Evolutionary conservation across 1,140 invertebrate genomes (phyloP).

Genomic region (Stegodyphus dumicola): DNA sequence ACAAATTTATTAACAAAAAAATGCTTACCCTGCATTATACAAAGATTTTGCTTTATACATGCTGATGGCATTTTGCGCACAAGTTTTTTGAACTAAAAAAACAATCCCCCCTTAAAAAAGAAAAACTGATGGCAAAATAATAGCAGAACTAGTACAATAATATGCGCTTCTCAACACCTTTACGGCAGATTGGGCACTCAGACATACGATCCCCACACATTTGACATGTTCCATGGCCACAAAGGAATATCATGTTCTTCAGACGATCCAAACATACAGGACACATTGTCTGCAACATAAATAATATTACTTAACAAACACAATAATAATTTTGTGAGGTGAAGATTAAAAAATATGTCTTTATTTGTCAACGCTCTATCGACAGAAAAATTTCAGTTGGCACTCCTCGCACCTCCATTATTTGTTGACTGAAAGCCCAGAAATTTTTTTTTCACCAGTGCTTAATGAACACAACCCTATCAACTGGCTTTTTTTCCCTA

Average conservation of each 20-base stretch:
- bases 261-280: conserved; percentile 96
- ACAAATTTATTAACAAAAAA: no score
- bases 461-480: no score
- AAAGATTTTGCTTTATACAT: no score
- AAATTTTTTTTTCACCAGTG: no score
- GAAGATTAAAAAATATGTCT: background rate
- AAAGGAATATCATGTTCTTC: conserved; percentile 98
- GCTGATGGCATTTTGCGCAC: no score
- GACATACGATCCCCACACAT: conserved; percentile 97
- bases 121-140: no score
- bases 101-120: no score
- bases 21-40: no score
- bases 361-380: background rate
- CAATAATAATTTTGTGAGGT: background rate
- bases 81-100: no score
- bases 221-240: conserved; percentile 97
- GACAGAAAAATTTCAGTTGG: background rate
- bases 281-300: conserved; percentile 88
- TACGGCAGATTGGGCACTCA: conserved; percentile 96
- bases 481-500: no score
- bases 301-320: background rate
- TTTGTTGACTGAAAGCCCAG: no score
- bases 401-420: no score
- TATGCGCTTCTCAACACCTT: conserved; percentile 94
- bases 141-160: conserved; percentile 78